A percentile compares a stretch with the other conserved stretches of the same genome.
Conservation (phyloP, 2,888 invertebrate species). For the Agrochola litura region DNA sequence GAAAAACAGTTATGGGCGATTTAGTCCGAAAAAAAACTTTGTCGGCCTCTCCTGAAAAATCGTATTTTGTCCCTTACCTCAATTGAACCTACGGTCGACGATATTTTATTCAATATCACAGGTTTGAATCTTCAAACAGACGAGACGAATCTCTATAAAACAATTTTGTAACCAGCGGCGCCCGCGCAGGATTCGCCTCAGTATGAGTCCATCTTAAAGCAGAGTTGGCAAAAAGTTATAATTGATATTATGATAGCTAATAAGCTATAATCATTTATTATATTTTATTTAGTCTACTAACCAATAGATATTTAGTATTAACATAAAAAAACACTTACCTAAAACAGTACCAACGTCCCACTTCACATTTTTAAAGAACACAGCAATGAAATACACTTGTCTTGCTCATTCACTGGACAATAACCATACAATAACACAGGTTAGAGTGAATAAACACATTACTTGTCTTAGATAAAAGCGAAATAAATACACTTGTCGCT, state of each 20-base stretch:
- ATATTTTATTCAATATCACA: background rate
- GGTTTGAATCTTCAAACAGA: background rate
- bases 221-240: background rate
- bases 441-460: constrained; percentile 10
- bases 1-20: too few species aligned
- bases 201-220: constrained; percentile 37
- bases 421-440: background rate
- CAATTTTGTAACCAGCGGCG: background rate
- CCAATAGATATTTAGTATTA: background rate
- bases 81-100: too few species aligned
- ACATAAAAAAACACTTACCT: constrained; percentile 30
- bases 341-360: background rate
- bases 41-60: too few species aligned
- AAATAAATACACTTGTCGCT: background rate
- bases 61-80: too few species aligned
- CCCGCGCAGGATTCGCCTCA: background rate
- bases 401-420: background rate
- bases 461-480: background rate
- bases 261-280: background rate
- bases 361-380: constrained; percentile 10
- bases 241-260: constrained; percentile 1
- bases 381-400: background rate
- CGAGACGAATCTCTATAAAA: background rate
- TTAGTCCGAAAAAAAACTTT: too few species aligned
- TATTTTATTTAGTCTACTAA: background rate